These are phyloP conservation scores for Epinephelus coioides DNA, from an alignment of 2,797 vertebrate species.

Conservation along the genomic window DNA sequence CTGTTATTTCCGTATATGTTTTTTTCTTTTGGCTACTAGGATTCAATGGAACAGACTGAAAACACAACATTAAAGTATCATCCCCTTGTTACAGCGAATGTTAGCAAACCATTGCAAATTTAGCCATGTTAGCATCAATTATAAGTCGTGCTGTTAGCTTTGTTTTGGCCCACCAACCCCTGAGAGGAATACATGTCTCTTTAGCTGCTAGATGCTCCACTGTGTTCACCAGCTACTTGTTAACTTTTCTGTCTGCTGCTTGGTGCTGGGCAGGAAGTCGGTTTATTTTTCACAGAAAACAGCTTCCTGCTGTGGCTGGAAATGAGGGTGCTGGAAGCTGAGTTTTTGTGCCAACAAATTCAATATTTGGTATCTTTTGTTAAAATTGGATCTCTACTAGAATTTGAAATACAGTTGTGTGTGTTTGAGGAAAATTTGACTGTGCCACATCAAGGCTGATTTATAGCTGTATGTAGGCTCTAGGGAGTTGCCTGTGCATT, in stretches of 20 bases:
- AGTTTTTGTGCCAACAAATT: neutral
- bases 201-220: neutral
- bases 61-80: neutral
- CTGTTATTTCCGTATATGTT: neutral
- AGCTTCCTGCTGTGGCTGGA: neutral
- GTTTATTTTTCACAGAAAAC: neutral
- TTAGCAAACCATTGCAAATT: neutral
- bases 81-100: neutral
- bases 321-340: neutral
- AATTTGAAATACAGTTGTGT: neutral
- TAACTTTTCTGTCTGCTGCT: neutral
- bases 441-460: neutral
- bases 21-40: neutral
- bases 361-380: constrained; percentile 12
- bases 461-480: too few relatives aligned
- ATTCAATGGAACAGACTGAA: neutral
- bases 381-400: neutral
- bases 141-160: neutral
- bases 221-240: neutral
- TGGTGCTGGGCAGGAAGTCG: neutral
- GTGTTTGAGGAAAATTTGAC: neutral
- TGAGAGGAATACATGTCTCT: neutral
- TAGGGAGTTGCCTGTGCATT: too few relatives aligned
- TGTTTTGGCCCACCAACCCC: neutral
- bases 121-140: neutral